phyloP scores from a whole-genome alignment of 2,888 invertebrate species.

The Trichopoda pennipes region DNA sequence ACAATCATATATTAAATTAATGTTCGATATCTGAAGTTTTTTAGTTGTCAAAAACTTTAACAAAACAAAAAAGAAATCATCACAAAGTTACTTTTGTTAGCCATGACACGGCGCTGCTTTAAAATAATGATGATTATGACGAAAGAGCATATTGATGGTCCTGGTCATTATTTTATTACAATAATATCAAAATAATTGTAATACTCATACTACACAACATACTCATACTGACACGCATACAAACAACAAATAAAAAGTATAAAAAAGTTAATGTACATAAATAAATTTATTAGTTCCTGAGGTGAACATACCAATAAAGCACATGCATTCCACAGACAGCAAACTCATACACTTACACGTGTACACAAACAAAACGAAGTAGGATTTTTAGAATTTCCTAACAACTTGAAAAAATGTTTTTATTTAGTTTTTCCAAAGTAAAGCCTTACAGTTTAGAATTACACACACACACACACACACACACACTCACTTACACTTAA shows the following conservation, averaged over 20 bases:
- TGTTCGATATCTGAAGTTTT: not conserved
- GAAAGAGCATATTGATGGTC: not conserved
- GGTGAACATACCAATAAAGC: slow-evolving; percentile 3
- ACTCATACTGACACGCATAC: not conserved
- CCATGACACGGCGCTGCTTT: not conserved
- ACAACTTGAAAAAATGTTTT: not conserved
- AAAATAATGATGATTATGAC: not conserved
- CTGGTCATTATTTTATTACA: slow-evolving; percentile 9
- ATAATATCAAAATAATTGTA: slow-evolving; percentile 57
- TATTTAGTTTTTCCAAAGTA: no score
- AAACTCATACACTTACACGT: not conserved
- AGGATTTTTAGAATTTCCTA: not conserved
- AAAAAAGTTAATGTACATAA: slow-evolving; percentile 4
- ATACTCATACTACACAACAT: not conserved
- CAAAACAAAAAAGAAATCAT: no score
- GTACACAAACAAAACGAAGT: not conserved
- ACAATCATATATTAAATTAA: slow-evolving; percentile 22
- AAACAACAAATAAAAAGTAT: not conserved
- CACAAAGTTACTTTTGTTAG: not conserved
- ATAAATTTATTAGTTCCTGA: slow-evolving; percentile 17
- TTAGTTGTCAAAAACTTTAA: not conserved
- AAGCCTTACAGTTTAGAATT: no score
- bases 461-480: no score
- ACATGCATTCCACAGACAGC: not conserved
- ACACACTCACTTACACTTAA: no score